A percentile compares a stretch with the other conserved stretches of the same genome.
phyloP scores from a whole-genome alignment of 2,888 invertebrate species.

The Ormia ochracea region DNA sequence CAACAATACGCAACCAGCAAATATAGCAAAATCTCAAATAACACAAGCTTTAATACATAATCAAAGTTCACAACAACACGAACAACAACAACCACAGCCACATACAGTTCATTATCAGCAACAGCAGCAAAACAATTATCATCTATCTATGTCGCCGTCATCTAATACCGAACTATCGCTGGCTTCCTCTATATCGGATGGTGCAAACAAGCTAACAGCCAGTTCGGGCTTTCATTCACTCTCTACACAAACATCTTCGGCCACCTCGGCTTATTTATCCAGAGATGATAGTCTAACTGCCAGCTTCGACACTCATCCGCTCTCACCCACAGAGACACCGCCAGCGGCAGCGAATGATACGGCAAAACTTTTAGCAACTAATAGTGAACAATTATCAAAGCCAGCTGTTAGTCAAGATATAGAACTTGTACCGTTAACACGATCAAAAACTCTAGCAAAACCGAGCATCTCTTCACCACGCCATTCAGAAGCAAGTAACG shows the following conservation, averaged over 20 bases:
- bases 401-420: slow-evolving; percentile 52
- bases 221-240: slow-evolving; percentile 64
- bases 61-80: slow-evolving; percentile 34
- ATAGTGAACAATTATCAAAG: slow-evolving; percentile 36
- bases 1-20: slow-evolving; percentile 1
- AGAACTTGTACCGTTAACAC: slow-evolving; percentile 51
- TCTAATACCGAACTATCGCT: slow-evolving; percentile 58
- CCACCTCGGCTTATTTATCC: slow-evolving; percentile 64
- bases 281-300: slow-evolving; percentile 64
- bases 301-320: slow-evolving; percentile 60
- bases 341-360: slow-evolving; percentile 18
- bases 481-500: background rate
- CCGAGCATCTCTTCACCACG: slow-evolving; percentile 52
- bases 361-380: slow-evolving; percentile 26
- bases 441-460: slow-evolving; percentile 44
- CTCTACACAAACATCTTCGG: slow-evolving; percentile 64
- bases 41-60: slow-evolving; percentile 45
- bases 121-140: slow-evolving; percentile 42
- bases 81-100: background rate
- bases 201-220: slow-evolving; percentile 35
- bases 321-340: slow-evolving; percentile 45
- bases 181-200: slow-evolving; percentile 54
- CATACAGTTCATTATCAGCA: slow-evolving; percentile 14
- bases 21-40: background rate
- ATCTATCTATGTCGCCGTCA: slow-evolving; percentile 56